Evolutionary conservation across 2,113 vertebrate genomes (phyloP).

Genomic region (Tupaia tana): DNA sequence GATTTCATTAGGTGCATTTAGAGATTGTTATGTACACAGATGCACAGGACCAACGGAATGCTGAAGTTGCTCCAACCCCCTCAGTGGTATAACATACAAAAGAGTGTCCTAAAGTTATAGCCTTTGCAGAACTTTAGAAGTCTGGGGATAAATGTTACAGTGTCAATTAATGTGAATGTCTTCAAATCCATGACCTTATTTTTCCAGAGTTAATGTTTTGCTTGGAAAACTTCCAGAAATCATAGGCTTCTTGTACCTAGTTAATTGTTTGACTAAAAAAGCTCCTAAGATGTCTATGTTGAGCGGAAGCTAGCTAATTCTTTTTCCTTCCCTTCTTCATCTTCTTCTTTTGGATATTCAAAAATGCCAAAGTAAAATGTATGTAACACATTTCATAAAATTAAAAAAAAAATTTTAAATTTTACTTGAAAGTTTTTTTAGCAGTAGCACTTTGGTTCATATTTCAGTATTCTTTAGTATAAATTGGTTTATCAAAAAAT

Average conservation of each 20-base stretch:
- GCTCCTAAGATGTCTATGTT: slow-evolving; percentile 2
- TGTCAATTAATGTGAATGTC: slow-evolving; percentile 43
- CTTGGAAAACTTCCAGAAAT: slow-evolving; percentile 62
- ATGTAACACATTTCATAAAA: neutral
- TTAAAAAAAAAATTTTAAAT: neutral
- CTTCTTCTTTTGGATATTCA: neutral
- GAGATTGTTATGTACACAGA: slow-evolving; percentile 46
- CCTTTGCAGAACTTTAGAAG: slow-evolving; percentile 61
- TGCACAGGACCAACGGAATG: neutral
- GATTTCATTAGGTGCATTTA: slow-evolving; percentile 71
- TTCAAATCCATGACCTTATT: slow-evolving; percentile 60
- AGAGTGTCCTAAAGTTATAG: slow-evolving; percentile 55
- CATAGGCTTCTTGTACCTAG: slow-evolving; percentile 35
- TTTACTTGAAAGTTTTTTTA: slow-evolving; percentile 23
- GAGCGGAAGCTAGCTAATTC: neutral
- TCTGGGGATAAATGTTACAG: slow-evolving; percentile 56
- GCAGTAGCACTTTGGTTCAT: neutral
- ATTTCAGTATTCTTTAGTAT: neutral
- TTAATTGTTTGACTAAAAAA: slow-evolving; percentile 57
- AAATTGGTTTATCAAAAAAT: slow-evolving; percentile 25
- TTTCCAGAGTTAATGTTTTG: slow-evolving; percentile 69
- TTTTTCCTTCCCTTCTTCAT: neutral
- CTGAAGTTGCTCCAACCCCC: slow-evolving; percentile 11
- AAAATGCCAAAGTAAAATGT: neutral
- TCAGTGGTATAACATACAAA: slow-evolving; percentile 46